Percentiles rank a stretch among this genome's conserved stretches.
phyloP scores from a whole-genome alignment of 2,888 invertebrate species.

The Lasiommata megera region DNA sequence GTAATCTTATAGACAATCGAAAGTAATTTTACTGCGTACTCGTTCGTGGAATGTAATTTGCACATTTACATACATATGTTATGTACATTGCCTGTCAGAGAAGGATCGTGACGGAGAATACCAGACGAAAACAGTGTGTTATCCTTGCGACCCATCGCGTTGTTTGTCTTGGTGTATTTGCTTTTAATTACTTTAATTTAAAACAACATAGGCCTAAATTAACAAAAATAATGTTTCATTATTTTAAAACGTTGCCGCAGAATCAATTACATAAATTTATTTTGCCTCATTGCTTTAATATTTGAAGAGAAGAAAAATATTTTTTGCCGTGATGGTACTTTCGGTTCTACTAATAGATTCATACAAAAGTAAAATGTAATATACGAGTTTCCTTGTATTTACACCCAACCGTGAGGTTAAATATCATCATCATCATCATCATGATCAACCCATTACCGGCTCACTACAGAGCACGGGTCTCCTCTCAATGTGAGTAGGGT shows the following conservation, averaged over 20 bases:
- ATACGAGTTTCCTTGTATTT: too few relatives aligned
- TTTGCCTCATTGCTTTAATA: too few relatives aligned
- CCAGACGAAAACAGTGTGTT: slow-evolving; percentile 16
- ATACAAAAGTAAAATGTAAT: too few relatives aligned
- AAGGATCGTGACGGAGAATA: slow-evolving; percentile 22
- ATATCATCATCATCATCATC: too few relatives aligned
- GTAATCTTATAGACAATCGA: slow-evolving; percentile 13
- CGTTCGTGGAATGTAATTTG: slow-evolving; percentile 29
- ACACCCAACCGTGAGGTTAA: too few relatives aligned
- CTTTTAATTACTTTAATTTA: slow-evolving; percentile 18
- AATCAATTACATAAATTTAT: neutral
- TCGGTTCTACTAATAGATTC: too few relatives aligned
- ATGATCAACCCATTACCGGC: too few relatives aligned
- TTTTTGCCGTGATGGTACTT: too few relatives aligned
- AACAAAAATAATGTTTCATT: neutral
- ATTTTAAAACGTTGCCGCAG: neutral
- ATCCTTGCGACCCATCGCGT: slow-evolving; percentile 22
- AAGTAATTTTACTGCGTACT: slow-evolving; percentile 13
- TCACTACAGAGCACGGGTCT: too few relatives aligned
- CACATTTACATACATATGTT: slow-evolving; percentile 21
- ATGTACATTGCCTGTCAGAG: slow-evolving; percentile 19
- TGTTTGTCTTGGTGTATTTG: slow-evolving; percentile 40
- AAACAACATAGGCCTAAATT: neutral
- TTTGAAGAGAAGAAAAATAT: too few relatives aligned
- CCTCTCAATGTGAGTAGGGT: too few relatives aligned